A percentile compares a stretch with the other conserved stretches of the same genome.
Conservation (phyloP, 2,888 invertebrate genomes). For the Cataglyphis altisquamis region DNA sequence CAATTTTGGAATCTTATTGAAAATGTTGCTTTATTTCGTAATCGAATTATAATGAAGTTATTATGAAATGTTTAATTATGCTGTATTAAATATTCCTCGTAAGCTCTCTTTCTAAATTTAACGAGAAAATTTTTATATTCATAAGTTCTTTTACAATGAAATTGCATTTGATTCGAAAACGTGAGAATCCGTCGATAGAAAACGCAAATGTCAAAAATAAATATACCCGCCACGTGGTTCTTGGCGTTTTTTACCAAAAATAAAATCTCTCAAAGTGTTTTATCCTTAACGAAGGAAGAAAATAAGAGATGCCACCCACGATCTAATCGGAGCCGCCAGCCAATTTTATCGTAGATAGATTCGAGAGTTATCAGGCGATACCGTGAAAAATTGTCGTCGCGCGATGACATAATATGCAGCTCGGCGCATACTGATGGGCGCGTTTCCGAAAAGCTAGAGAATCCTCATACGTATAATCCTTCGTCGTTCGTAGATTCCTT, state of each 20-base stretch:
- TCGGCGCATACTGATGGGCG: conserved; percentile 75
- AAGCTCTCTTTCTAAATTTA: background rate
- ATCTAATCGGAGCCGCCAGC: background rate
- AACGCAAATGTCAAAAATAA: background rate
- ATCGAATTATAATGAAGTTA: too few relatives aligned
- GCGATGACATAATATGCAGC: conserved; percentile 78
- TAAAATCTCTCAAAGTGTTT: background rate
- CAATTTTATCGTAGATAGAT: conserved; percentile 58
- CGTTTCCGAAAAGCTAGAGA: conserved; percentile 58
- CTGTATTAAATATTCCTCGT: background rate
- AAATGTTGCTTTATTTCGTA: background rate
- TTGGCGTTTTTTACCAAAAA: background rate
- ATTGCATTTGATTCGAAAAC: background rate
- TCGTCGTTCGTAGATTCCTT: too few relatives aligned
- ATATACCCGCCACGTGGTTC: background rate
- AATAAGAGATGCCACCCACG: conserved; percentile 31
- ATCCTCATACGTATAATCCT: conserved; percentile 33
- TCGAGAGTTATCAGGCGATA: conserved; percentile 71
- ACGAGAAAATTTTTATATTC: background rate
- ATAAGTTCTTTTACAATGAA: background rate
- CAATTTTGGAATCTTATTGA: background rate
- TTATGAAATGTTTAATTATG: background rate
- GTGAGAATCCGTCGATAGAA: background rate
- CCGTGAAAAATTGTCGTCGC: conserved; percentile 67
- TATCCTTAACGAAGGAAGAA: background rate